Evolutionary conservation across 2,113 vertebrate genomes (phyloP), one percentile per base, ranked within the genome.

Genomic region (Arenaria interpres): DNA sequence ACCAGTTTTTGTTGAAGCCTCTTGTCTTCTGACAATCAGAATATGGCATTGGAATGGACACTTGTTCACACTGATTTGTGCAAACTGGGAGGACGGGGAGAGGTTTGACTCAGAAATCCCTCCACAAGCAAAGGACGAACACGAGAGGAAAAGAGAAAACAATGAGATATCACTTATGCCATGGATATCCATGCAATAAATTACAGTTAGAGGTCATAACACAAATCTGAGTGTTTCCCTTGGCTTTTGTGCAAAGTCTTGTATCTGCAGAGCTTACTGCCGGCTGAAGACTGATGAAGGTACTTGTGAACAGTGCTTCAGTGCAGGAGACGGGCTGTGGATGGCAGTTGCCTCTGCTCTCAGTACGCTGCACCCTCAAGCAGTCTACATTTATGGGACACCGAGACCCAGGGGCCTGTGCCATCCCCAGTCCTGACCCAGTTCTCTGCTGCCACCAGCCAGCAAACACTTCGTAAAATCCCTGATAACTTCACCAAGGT

Each of bases 1-100:
- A 15, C 0, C 6, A 5, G 1, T 0, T 62, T 50, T 23, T 6
- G 35, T 2, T 4, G 14, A 18, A 53, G 62, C 2, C 5, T 41
- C 21, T 54, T 15, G 21, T 6, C 48, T 35, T 7, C 35, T 32
- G 67, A 4, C 10, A 59, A 11, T 12, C n/a, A 43, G n/a, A 30
- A 35, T 17, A 32, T 7, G 19, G 35, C 21, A 9, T 25, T 17
- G 5, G 75, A 35, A 22, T 0, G 7, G 90, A 14, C 45, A 25
- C 23, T 87, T 1, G 27, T 5, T 41, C 66, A 12, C 13, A 15
- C 7, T 18, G 80, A 19, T 32, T 77, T 50, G 59, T 32, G 64
- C 18, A 22, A 18, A 12, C 0, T 32, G 4, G 4, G 25, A 30
- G 35, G 20, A 0, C 10, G 14, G 50, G 63, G 39, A 71, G 32